phyloP scores from a whole-genome alignment of 2,797 vertebrate species.

The Mormyrus proboscirostris region DNA sequence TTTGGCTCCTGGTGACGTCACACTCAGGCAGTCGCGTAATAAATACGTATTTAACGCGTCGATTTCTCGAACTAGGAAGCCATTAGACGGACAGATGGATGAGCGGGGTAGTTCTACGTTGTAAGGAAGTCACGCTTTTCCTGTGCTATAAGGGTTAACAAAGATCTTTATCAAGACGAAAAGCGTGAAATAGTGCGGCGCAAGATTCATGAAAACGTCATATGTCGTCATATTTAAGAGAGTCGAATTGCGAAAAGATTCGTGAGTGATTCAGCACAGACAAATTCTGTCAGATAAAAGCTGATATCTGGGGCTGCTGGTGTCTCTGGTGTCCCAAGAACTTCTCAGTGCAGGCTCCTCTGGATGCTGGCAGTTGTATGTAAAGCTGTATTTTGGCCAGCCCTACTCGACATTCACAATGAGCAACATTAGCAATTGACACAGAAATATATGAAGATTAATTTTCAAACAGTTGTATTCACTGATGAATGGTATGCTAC shows the following conservation, averaged over 20 bases:
- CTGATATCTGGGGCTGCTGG: not conserved
- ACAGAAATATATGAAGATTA: not conserved
- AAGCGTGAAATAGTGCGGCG: not conserved
- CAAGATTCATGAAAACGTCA: not conserved
- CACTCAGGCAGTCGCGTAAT: constrained; percentile 28
- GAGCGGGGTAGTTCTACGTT: not conserved
- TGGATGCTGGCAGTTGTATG: not conserved
- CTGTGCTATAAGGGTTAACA: not conserved
- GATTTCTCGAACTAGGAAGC: not conserved
- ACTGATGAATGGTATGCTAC: not conserved
- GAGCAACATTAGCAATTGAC: not conserved
- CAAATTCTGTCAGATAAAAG: not conserved
- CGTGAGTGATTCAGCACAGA: not conserved
- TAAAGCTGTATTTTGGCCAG: not conserved
- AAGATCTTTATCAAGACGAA: not conserved
- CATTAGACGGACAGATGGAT: not conserved
- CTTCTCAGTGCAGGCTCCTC: not conserved
- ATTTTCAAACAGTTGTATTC: not conserved
- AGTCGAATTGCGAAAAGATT: not conserved
- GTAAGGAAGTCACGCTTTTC: not conserved
- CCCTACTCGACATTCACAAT: not conserved
- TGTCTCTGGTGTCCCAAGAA: not conserved
- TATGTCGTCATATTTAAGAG: not conserved
- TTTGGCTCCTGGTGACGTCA: constrained; percentile 38
- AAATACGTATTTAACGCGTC: constrained; percentile 29